Evolutionary conservation across 2,888 invertebrate species (phyloP).

Genomic region (Drosophila emarginata): DNA sequence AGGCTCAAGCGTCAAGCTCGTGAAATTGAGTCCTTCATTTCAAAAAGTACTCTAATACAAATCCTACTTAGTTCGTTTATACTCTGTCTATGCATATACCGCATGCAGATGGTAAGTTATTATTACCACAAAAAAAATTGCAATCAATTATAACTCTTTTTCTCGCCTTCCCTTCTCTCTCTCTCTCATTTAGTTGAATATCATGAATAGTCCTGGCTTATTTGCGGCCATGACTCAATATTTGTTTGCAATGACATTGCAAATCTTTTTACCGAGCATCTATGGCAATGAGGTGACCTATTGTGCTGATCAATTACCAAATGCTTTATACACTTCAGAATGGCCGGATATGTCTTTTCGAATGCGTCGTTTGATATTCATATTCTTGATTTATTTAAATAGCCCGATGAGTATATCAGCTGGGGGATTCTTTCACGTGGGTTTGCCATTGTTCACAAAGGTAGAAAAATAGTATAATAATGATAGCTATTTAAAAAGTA

Average conservation of each 20-base stretch:
- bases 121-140: too few relatives aligned
- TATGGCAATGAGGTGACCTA: slow-evolving; percentile 52
- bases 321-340: slow-evolving; percentile 35
- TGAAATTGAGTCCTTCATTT: slow-evolving; percentile 35
- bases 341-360: slow-evolving; percentile 50
- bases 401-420: slow-evolving; percentile 44
- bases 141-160: too few relatives aligned
- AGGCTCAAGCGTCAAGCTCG: slow-evolving; percentile 35
- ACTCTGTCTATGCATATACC: slow-evolving; percentile 53
- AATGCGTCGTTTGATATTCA: slow-evolving; percentile 40
- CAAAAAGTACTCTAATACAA: slow-evolving; percentile 46
- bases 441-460: slow-evolving; percentile 45
- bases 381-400: slow-evolving; percentile 51
- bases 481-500: background rate
- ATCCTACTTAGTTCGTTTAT: slow-evolving; percentile 47
- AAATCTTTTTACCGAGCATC: slow-evolving; percentile 52
- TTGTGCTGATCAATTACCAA: slow-evolving; percentile 29
- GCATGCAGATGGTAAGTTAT: slow-evolving; percentile 47
- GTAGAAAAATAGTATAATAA: slow-evolving; percentile 15
- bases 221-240: slow-evolving; percentile 43
- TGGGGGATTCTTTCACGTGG: slow-evolving; percentile 38
- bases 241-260: slow-evolving; percentile 42
- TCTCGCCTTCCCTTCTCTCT: too few relatives aligned
- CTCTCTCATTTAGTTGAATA: slow-evolving; percentile 21
- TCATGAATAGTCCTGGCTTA: slow-evolving; percentile 10